These are phyloP conservation scores for Agonopterix arenella DNA, from an alignment of 2,888 invertebrate species.

Conservation along the genomic window DNA sequence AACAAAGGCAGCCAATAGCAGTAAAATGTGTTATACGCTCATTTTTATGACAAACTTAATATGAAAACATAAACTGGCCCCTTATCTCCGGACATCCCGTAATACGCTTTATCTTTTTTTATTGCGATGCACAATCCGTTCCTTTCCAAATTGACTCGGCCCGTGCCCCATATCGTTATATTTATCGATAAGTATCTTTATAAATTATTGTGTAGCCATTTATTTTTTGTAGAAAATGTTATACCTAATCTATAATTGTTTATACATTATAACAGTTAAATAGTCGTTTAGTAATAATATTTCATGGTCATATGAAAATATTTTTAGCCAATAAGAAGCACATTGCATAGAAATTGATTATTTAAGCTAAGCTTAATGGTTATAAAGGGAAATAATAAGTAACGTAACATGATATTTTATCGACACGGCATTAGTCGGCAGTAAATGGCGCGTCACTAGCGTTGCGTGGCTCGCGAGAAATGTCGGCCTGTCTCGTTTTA, in stretches of 20 bases:
- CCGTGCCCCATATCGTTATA: constrained; percentile 13
- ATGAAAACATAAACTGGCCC: constrained; percentile 54
- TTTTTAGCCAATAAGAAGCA: neutral
- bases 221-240: too few species aligned
- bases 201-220: too few species aligned
- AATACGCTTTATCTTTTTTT: constrained; percentile 61
- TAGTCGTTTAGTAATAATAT: too few species aligned
- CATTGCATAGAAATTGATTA: constrained; percentile 1
- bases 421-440: constrained; percentile 19
- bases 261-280: too few species aligned
- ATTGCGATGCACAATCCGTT: constrained; percentile 53
- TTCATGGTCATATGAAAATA: too few species aligned
- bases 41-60: constrained; percentile 59
- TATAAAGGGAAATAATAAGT: constrained; percentile 1
- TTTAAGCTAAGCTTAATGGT: constrained; percentile 1
- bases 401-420: constrained; percentile 16
- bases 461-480: constrained; percentile 43
- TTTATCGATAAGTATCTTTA: constrained; percentile 21
- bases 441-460: constrained; percentile 34
- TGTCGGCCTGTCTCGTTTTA: constrained; percentile 48
- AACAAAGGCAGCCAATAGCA: constrained; percentile 39
- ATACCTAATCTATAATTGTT: too few species aligned
- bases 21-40: constrained; percentile 41
- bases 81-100: constrained; percentile 61
- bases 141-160: constrained; percentile 33